Evolutionary conservation across 2,797 vertebrate genomes (phyloP), one percentile per base, ranked within the genome.

Genomic region (Scarus forsteni): DNA sequence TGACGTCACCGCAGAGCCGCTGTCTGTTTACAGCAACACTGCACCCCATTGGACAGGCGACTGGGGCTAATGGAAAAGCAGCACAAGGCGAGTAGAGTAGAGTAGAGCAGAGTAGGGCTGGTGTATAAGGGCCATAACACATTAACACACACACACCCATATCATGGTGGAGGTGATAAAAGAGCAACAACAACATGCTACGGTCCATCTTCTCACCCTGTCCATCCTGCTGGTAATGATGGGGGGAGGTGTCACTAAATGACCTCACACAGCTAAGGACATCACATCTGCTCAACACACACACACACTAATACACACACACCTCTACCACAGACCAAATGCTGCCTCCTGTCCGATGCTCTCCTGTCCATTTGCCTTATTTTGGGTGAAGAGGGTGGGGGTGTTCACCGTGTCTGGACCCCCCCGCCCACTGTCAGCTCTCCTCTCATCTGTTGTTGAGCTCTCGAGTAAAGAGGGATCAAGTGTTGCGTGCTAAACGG

Each of bases 251-350:
- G 15, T 77, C 18, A 38, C 77, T 87, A 87, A 90, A 85, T 36
- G 75, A 75, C 50, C 61, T 39, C 36, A 69, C 69, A 78, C 77
- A 78, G 80, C 79, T 80, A 80, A 67, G 82, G 83, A 86, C 87
- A 83, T 84, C 85, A 70, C 83, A 84, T 88, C 81, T 80, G 85
- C 65, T 86, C 60, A 83, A 79, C 74, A 85, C 85, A 87, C 88
- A 87, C 70, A 72, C 14, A 38, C 52, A 72, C 14, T n/a, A 34
- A 54, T 8, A 38, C 35, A 38, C 14, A 53, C 13, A 36, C 51
- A 54, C n/a, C n/a, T n/a, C n/a, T n/a, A n/a, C n/a, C n/a, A n/a
- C 77, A 64, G 65, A 38, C 68, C 81, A 81, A 85, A 77, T 83
- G 75, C 88, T 80, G 77, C 84, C 74, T 73, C n/a, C 34, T 67